Evolutionary conservation across 1,140 invertebrate species (phyloP).

Genomic region (Halesus radiatus): DNA sequence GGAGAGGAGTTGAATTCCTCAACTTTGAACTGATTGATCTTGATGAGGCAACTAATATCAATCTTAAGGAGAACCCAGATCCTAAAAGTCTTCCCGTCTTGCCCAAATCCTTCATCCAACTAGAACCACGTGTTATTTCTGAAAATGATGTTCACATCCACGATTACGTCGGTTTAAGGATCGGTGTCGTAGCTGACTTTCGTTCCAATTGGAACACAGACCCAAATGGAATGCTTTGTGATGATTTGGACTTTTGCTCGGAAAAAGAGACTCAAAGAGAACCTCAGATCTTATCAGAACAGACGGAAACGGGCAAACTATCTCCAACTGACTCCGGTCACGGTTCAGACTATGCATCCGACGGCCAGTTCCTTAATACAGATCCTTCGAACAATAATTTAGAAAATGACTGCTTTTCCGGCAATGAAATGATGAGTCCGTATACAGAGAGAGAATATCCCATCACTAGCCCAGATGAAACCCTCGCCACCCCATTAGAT

Average conservation of each 20-base stretch:
- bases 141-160: slow-evolving; percentile 59
- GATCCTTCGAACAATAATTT: neutral
- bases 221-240: slow-evolving; percentile 43
- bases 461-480: neutral
- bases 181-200: slow-evolving; percentile 65
- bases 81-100: slow-evolving; percentile 61
- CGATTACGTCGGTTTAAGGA: slow-evolving; percentile 62
- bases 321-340: slow-evolving; percentile 51
- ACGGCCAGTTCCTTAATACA: slow-evolving; percentile 2
- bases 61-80: slow-evolving; percentile 46
- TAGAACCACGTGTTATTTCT: slow-evolving; percentile 62
- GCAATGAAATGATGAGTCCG: slow-evolving; percentile 7
- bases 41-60: slow-evolving; percentile 51
- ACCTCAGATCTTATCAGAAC: neutral
- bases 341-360: slow-evolving; percentile 39
- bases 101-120: slow-evolving; percentile 62
- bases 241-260: slow-evolving; percentile 54
- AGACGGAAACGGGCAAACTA: neutral
- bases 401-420: neutral
- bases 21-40: slow-evolving; percentile 57
- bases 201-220: slow-evolving; percentile 61
- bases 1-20: slow-evolving; percentile 19
- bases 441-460: slow-evolving; percentile 13
- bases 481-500: neutral
- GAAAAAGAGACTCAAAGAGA: neutral